Evolutionary conservation across 2,113 vertebrate genomes (phyloP).

Genomic region (Gallinago paraguaiae): DNA sequence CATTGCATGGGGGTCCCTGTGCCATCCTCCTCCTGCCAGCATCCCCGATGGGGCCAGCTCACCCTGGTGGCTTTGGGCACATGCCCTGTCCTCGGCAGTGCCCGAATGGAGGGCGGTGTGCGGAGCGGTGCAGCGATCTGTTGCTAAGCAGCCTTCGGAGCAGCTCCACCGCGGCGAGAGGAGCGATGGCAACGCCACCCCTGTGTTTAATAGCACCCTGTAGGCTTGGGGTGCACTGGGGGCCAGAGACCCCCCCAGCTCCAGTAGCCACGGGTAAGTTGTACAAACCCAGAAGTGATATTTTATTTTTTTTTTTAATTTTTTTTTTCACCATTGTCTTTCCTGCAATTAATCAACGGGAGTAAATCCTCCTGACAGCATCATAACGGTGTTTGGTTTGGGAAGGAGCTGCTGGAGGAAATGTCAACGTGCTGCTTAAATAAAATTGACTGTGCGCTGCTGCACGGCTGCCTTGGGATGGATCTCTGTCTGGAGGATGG

Average conservation of each 20-base stretch:
- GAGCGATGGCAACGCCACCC: not conserved
- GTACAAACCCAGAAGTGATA: not conserved
- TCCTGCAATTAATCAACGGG: not conserved
- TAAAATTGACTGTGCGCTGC: not conserved
- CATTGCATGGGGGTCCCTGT: rapidly evolving
- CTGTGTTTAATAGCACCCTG: not conserved
- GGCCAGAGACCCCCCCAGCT: not conserved
- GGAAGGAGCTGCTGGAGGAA: constrained; percentile 41
- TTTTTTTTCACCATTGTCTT: not conserved
- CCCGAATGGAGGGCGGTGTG: not conserved
- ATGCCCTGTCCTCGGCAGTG: rapidly evolving
- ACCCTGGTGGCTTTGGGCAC: rapidly evolving
- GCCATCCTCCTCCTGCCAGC: not conserved
- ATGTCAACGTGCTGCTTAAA: not conserved
- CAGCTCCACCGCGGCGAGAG: not conserved
- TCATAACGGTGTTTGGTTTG: not conserved
- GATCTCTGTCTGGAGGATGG: constrained; percentile 23
- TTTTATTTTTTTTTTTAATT: too few relatives aligned
- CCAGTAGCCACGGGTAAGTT: not conserved
- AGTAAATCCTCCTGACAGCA: not conserved
- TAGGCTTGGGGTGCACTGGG: not conserved
- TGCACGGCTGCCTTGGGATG: constrained; percentile 15
- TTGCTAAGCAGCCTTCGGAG: constrained; percentile 18
- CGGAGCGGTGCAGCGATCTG: not conserved
- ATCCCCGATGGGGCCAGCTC: not conserved